Percentiles rank a stretch among this genome's conserved stretches.
Conservation (phyloP, 2,113 vertebrate species). For the Dromiciops gliroides region DNA sequence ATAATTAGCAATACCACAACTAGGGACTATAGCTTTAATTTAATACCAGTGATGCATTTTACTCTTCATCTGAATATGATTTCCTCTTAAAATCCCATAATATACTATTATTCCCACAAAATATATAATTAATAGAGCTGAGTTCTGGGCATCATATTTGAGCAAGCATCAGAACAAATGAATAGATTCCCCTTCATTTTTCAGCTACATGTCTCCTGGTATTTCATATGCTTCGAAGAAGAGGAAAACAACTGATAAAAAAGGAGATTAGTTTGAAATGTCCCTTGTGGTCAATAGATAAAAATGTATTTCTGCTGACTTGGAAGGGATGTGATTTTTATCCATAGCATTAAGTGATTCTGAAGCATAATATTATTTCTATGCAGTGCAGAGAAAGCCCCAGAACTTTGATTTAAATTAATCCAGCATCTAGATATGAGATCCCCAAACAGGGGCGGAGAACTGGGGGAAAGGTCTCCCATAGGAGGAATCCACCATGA, state of each 20-base stretch:
- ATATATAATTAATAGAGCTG: constrained; percentile 59
- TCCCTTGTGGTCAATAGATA: background rate
- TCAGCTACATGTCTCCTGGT: constrained; percentile 37
- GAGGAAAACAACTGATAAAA: background rate
- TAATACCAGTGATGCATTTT: constrained; percentile 69
- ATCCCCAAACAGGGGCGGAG: background rate
- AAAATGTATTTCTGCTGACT: background rate
- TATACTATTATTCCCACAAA: constrained; percentile 56
- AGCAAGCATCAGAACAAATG: constrained; percentile 63
- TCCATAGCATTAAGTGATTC: background rate
- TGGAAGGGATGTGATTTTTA: background rate
- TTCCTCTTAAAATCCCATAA: constrained; percentile 73
- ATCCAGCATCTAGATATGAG: background rate
- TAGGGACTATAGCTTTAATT: constrained; percentile 74
- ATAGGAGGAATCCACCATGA: background rate
- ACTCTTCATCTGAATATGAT: constrained; percentile 75
- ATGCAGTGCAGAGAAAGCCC: background rate
- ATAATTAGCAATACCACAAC: constrained; percentile 76
- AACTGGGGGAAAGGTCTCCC: background rate
- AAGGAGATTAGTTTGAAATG: background rate
- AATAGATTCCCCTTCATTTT: constrained; percentile 58
- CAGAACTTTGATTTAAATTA: background rate
- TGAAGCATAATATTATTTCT: background rate
- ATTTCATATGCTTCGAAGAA: background rate
- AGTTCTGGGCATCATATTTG: constrained; percentile 54